A percentile compares a stretch with the other conserved stretches of the same genome.
Conservation (phyloP, 2,888 invertebrate species). For the Dryadula phaetusa region DNA sequence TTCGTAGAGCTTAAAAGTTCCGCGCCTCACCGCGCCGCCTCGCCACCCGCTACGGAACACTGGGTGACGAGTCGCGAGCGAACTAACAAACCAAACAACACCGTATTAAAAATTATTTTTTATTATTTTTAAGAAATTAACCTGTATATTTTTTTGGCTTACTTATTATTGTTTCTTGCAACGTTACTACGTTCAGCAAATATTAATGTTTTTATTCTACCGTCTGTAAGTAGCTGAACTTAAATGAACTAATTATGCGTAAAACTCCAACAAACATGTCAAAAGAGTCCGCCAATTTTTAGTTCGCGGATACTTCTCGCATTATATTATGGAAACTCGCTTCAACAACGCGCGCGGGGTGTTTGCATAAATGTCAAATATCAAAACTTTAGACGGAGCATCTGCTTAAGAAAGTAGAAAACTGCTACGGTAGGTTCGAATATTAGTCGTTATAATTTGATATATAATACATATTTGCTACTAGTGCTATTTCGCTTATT, state of each 20-base stretch:
- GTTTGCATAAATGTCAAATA: constrained; percentile 24
- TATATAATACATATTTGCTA: too few species aligned
- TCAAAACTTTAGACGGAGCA: constrained; percentile 1
- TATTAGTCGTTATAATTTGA: background rate
- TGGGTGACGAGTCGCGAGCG: too few species aligned
- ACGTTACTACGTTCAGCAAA: too few species aligned
- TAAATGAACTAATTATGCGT: background rate
- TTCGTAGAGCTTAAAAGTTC: constrained; percentile 20
- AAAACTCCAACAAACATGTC: background rate
- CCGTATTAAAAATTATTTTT: too few species aligned
- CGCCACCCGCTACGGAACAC: background rate
- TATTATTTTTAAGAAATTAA: too few species aligned
- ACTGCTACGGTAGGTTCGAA: background rate
- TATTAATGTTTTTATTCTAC: background rate
- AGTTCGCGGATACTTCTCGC: constrained; percentile 12
- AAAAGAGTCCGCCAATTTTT: constrained; percentile 4
- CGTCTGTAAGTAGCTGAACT: background rate
- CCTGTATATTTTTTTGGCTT: too few species aligned
- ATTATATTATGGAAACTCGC: constrained; percentile 24
- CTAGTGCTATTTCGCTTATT: too few species aligned
- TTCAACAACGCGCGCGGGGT: background rate
- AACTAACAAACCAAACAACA: too few species aligned
- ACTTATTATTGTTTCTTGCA: too few species aligned
- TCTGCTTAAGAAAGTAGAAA: too few species aligned
- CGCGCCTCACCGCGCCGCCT: background rate